Percentiles rank a stretch among this genome's conserved stretches.
These are phyloP conservation scores for Pteruthius melanotis DNA, from an alignment of 2,113 vertebrate genomes.

Conservation along the genomic window DNA sequence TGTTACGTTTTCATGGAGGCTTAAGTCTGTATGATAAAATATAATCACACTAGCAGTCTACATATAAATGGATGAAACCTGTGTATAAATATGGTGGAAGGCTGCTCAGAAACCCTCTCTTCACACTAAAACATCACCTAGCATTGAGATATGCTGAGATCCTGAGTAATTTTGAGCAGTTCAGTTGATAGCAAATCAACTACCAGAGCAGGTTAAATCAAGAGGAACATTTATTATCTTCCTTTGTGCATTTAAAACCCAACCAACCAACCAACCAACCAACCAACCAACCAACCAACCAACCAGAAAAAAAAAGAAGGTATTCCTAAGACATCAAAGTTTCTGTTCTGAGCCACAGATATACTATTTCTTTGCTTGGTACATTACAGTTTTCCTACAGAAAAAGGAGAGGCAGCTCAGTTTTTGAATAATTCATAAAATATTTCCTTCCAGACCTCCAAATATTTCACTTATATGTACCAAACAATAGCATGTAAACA, in stretches of 20 bases:
- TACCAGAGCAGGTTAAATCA: background rate
- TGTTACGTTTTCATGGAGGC: background rate
- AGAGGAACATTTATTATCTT: background rate
- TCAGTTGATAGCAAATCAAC: background rate
- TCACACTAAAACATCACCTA: background rate
- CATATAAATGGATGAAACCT: background rate
- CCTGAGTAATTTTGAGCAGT: background rate
- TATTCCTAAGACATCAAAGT: background rate
- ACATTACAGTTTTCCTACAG: background rate
- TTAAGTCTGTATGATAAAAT: background rate
- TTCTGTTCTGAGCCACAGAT: background rate
- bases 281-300: background rate
- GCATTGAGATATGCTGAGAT: background rate
- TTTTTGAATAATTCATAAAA: background rate
- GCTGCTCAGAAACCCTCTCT: background rate
- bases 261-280: rapidly evolving
- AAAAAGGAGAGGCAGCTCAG: background rate
- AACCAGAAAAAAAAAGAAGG: background rate
- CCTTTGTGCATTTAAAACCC: background rate
- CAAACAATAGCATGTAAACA: background rate
- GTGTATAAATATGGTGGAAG: background rate
- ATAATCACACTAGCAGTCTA: background rate
- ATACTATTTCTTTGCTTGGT: background rate
- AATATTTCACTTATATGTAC: background rate
- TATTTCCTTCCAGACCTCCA: background rate